Evolutionary conservation across 1,140 invertebrate species (phyloP).

Genomic region (Dendroctonus ponderosae): DNA sequence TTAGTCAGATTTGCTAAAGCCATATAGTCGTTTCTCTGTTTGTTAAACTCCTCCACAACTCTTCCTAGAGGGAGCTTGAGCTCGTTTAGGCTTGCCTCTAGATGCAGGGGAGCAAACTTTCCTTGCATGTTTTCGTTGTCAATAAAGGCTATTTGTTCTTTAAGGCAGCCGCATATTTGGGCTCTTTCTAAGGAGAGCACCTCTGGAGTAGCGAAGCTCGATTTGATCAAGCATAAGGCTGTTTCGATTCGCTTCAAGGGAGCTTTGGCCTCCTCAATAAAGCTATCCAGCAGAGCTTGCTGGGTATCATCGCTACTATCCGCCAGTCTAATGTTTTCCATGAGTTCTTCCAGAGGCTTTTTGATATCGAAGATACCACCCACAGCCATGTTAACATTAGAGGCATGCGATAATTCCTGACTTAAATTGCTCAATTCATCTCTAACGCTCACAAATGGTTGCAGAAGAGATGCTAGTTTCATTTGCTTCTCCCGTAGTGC

Average conservation of each 20-base stretch:
- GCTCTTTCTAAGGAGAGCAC: conserved; percentile 28
- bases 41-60: conserved; percentile 27
- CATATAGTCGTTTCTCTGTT: conserved; percentile 33
- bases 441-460: no score
- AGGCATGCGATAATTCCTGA: no score
- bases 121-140: conserved; percentile 11
- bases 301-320: conserved; percentile 3
- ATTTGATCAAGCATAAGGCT: conserved; percentile 9
- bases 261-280: conserved; percentile 2
- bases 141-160: conserved; percentile 3
- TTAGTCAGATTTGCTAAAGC: conserved; percentile 24
- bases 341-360: conserved; percentile 11
- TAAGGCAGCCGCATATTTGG: conserved; percentile 17
- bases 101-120: conserved; percentile 8
- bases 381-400: conserved; percentile 7
- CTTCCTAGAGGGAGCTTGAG: conserved; percentile 4
- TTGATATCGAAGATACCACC: conserved; percentile 1
- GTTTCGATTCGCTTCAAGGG: conserved; percentile 7
- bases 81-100: conserved; percentile 4
- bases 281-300: conserved; percentile 5
- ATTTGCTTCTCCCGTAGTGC: no score
- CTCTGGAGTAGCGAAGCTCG: conserved; percentile 14
- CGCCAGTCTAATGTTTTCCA: conserved; percentile 4
- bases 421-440: no score
- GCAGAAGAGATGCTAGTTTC: no score